Base-by-base conservation (phyloP, 2,113 vertebrate species). In the Tachysurus vachellii region DNA sequence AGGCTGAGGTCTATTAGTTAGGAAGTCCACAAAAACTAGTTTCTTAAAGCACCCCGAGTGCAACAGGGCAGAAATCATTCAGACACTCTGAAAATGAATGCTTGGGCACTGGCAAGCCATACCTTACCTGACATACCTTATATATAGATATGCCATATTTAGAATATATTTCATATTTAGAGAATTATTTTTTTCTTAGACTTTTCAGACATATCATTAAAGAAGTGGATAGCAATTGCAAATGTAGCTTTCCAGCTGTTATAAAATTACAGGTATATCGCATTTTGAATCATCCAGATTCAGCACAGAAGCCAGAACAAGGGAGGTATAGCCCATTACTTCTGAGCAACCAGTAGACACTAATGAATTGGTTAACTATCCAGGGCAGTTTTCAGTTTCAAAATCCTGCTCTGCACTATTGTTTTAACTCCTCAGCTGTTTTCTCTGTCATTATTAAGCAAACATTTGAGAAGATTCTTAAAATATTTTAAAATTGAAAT, bases 271-370 rank as follows among this genome's bases (percentile, higher is more conserved):
- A 14, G 12, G 28, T 5, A 57, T 11, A 47, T 36, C n/a, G 42
- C 36, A 36, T 36, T 36, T 36, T 36, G 36, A 36, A 36, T 81
- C 75, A 59, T 44, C 17, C 12, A 82, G 85, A 64, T 57, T 4
- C 50, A 89, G 14, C 56, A 50, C 36, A n/a, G 31, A 83, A 80
- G 23, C 42, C 11, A 70, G 28, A 85, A 77, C 62, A 19, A 89
- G 82, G 89, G 85, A 89, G 64, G 4, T 47, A 31, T 91, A 91
- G 90, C 89, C 91, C 88, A 89, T 85, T 91, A 92, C 64, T 61
- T 21, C 54, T 62, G 50, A 85, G 68, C 42, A 86, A 36, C 0
- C 42, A 42, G 59, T 66, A 5, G 79, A 62, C 86, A 77, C 66
- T 81, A 31, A 77, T 57, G 86, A 85, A 88, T 76, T 92, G 92